phyloP scores from a whole-genome alignment of 2,888 invertebrate genomes.

The Liposcelis brunnea region DNA sequence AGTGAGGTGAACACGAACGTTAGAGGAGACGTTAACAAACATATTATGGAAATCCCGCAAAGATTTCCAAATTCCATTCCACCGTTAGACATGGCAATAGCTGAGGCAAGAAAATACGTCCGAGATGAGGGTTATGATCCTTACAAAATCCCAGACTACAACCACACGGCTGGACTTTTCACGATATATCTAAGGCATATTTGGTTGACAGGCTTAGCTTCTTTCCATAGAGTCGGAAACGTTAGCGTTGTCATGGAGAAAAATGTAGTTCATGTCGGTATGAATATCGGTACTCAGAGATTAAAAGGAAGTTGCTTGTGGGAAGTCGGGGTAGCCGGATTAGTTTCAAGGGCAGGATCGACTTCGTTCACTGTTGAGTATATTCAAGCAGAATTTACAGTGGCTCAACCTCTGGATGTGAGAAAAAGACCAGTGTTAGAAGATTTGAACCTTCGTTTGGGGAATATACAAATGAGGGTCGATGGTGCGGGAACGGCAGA shows the following conservation, averaged over 20 bases:
- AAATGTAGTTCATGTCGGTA: slow-evolving; percentile 42
- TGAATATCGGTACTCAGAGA: slow-evolving; percentile 65
- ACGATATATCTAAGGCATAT: not conserved
- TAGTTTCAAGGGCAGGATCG: slow-evolving; percentile 47
- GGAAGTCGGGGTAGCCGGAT: slow-evolving; percentile 52
- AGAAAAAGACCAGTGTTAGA: slow-evolving; percentile 51
- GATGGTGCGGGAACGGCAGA: slow-evolving; percentile 77
- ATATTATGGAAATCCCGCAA: slow-evolving; percentile 51
- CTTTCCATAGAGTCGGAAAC: slow-evolving; percentile 66
- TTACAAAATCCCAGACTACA: slow-evolving; percentile 24
- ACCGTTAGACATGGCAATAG: slow-evolving; percentile 66
- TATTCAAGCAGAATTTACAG: slow-evolving; percentile 39
- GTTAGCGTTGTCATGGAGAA: slow-evolving; percentile 55
- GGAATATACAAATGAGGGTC: slow-evolving; percentile 61
- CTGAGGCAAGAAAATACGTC: slow-evolving; percentile 54
- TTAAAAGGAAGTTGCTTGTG: slow-evolving; percentile 61
- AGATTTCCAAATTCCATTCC: slow-evolving; percentile 72
- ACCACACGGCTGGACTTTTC: not conserved
- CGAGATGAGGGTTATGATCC: slow-evolving; percentile 51
- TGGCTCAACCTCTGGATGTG: slow-evolving; percentile 63
- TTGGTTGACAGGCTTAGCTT: slow-evolving; percentile 50
- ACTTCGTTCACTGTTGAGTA: slow-evolving; percentile 66
- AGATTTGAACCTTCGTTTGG: slow-evolving; percentile 59
- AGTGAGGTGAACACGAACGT: slow-evolving; percentile 59
- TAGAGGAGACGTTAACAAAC: slow-evolving; percentile 52